Conservation (phyloP, 2,888 invertebrate genomes). For the Erebia epiphron region DNA sequence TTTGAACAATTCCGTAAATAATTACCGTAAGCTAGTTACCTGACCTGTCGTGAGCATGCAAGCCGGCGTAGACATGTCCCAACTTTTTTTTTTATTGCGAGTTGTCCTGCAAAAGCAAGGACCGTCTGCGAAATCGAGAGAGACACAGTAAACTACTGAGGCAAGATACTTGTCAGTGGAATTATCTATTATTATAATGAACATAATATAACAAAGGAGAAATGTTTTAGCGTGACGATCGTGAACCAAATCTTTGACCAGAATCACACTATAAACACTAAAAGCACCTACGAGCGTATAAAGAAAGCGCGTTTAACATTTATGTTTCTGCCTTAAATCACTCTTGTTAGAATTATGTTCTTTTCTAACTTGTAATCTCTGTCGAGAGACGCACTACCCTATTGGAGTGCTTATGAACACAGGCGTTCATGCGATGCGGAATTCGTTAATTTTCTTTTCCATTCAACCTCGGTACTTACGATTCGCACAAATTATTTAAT, state of each 20-base stretch:
- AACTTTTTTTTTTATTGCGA: conserved; percentile 14
- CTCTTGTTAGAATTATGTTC: not conserved
- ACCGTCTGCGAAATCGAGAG: not conserved
- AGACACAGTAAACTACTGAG: not conserved
- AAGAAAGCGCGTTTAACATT: not conserved
- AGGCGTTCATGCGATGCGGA: conserved; percentile 14
- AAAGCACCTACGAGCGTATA: not conserved
- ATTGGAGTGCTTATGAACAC: conserved; percentile 8
- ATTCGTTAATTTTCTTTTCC: conserved; percentile 40
- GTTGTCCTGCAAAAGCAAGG: not conserved
- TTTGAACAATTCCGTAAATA: conserved; percentile 31
- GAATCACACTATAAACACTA: not conserved
- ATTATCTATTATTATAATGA: not conserved
- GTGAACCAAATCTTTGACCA: not conserved
- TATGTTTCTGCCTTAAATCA: not conserved
- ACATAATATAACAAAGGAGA: not conserved
- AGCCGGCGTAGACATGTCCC: conserved; percentile 9
- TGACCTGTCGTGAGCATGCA: conserved; percentile 48
- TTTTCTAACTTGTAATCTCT: not conserved
- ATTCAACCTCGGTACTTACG: conserved; percentile 68
- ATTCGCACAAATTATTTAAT: conserved; percentile 67
- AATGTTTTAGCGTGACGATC: not conserved
- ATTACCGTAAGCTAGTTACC: conserved; percentile 67
- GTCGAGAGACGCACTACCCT: not conserved
- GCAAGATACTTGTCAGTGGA: not conserved